These are phyloP conservation scores for Spilosoma lubricipeda DNA, from an alignment of 2,888 invertebrate genomes.

Conservation along the genomic window DNA sequence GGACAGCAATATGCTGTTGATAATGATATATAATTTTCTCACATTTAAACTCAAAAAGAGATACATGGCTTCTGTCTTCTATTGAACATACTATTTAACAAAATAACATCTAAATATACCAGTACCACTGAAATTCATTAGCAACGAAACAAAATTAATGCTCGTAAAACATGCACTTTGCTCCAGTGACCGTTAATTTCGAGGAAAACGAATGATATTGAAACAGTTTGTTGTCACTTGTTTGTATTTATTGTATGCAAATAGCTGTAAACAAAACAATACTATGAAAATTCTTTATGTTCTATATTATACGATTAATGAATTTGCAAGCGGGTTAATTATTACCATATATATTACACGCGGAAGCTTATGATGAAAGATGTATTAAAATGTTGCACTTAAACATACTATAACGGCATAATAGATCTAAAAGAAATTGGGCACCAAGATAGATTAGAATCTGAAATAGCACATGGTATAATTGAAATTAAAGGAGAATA, in stretches of 20 bases:
- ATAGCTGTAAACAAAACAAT: neutral
- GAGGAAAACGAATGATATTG: slow-evolving; percentile 32
- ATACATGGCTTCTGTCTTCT: neutral
- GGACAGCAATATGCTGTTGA: no score
- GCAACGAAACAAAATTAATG: slow-evolving; percentile 56
- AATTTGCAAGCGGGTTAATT: neutral
- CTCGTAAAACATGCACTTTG: slow-evolving; percentile 54
- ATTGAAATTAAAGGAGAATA: neutral
- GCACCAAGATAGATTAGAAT: neutral
- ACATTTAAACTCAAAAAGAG: neutral
- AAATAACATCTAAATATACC: slow-evolving; percentile 44
- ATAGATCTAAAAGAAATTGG: neutral
- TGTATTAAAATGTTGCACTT: neutral
- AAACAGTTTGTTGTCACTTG: slow-evolving; percentile 28
- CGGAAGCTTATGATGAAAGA: no score
- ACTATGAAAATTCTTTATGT: neutral
- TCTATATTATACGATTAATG: neutral
- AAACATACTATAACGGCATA: no score
- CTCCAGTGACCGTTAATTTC: slow-evolving; percentile 39
- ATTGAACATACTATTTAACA: slow-evolving; percentile 26
- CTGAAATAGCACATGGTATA: neutral
- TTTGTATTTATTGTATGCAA: slow-evolving; percentile 15
- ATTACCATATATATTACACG: neutral
- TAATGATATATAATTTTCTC: no score
- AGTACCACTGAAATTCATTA: slow-evolving; percentile 58